Base-by-base conservation (phyloP, 2,888 invertebrate species). In the Phortica magna region DNA sequence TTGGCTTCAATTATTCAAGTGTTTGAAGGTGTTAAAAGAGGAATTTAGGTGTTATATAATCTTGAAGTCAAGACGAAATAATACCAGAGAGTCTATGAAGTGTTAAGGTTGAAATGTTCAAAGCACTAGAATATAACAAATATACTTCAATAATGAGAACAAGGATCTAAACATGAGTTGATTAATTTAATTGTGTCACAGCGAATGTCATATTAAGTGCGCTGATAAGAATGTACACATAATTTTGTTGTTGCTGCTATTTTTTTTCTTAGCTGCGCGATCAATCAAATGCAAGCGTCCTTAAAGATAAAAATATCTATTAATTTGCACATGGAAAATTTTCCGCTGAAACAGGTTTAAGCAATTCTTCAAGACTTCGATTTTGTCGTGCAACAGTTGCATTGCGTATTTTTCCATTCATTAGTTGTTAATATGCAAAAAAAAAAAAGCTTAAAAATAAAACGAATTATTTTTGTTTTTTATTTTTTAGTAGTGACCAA, bases 281-380 rank as follows among this genome's bases (percentile, higher is more conserved):
- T 12, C 7, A 67, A 42, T 4, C 67, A 64, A 55, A n/a, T 70
- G 73, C 67, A 61, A 81, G 74, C 73, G 77, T 79, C 64, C 78
- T 80, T 80, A 68, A 39, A 64, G 12, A 65, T 39, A 67, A 67
- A 67, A n/a, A 41, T 67, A 5, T 14, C 10, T 19, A 14, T 7
- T 41, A 67, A 42, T 67, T 7, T 68, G 68, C 31, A 0, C 59
- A 31, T 88, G 87, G 88, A 88, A 88, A 88, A 83, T 88, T 87
- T 87, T 78, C 31, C 59, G 42, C 17, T 48, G 71, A 85, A 84
- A 87, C 87, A 75, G 70, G 84, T 84, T 84, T 84, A 68, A 59
- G 19, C 48, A 70, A 48, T 61, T 73, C 39, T 61, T 59, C 59
- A 42, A 59, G 39, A 10, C 17, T 17, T 17, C 9, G 14, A 6